These are phyloP conservation scores for Darevskia nairensis DNA, from an alignment of 2,797 vertebrate species.

Conservation along the genomic window DNA sequence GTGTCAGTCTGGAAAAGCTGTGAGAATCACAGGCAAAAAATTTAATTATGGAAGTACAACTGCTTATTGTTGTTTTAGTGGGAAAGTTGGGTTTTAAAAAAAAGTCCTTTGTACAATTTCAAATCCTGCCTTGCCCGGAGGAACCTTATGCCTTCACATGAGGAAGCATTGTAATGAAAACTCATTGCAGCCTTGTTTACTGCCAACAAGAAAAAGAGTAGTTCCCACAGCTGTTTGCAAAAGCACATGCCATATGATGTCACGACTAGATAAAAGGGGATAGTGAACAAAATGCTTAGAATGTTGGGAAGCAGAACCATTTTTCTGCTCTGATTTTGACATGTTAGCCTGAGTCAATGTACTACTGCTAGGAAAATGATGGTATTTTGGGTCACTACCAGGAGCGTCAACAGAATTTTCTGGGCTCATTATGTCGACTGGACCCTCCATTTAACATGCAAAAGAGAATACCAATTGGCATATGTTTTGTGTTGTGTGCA, in stretches of 20 bases:
- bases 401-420: neutral
- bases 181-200: too few relatives aligned
- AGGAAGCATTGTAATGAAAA: neutral
- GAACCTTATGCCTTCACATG: neutral
- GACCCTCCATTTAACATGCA: too few relatives aligned
- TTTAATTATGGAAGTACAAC: too few relatives aligned
- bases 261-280: neutral
- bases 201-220: neutral
- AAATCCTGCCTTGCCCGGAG: neutral
- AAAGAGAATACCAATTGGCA: too few relatives aligned
- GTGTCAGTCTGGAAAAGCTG: neutral
- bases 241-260: neutral
- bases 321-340: neutral
- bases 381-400: neutral
- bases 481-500: too few relatives aligned
- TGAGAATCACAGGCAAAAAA: neutral
- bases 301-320: neutral
- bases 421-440: too few relatives aligned
- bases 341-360: neutral
- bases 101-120: too few relatives aligned
- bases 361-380: neutral
- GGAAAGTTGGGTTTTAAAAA: too few relatives aligned
- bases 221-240: neutral
- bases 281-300: neutral
- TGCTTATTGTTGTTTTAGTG: too few relatives aligned